Evolutionary conservation across 2,113 vertebrate species (phyloP).

Genomic region (Phycodurus eques): DNA sequence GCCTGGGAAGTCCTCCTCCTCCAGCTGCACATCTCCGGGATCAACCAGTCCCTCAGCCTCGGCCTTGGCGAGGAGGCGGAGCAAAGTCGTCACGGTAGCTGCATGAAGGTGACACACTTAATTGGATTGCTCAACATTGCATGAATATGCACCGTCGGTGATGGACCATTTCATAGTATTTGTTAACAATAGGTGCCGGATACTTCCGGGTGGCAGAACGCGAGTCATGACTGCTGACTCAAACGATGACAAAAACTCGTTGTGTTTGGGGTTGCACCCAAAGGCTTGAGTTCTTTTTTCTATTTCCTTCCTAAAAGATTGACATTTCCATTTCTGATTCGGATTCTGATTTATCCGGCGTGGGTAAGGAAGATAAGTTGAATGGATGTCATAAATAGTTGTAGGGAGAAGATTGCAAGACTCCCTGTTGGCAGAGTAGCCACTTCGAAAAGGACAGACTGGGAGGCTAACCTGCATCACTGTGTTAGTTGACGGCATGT

Average conservation of each 20-base stretch:
- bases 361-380: not conserved
- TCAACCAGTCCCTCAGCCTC: constrained; percentile 43
- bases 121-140: constrained; percentile 6
- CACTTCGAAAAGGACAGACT: no score
- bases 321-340: no score
- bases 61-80: constrained; percentile 70
- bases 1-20: constrained; percentile 62
- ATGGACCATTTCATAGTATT: not conserved
- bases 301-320: no score
- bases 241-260: not conserved
- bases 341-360: no score
- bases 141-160: not conserved
- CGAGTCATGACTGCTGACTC: not conserved
- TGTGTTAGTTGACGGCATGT: no score
- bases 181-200: not conserved
- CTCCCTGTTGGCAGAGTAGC: no score
- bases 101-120: constrained; percentile 13
- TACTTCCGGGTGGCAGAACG: not conserved
- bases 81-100: constrained; percentile 69
- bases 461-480: no score
- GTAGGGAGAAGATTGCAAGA: not conserved
- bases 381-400: not conserved
- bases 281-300: no score
- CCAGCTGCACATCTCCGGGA: constrained; percentile 34
- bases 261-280: no score